These are phyloP conservation scores for Chrysoperla carnea DNA, from an alignment of 1,140 invertebrate genomes.

Conservation along the genomic window DNA sequence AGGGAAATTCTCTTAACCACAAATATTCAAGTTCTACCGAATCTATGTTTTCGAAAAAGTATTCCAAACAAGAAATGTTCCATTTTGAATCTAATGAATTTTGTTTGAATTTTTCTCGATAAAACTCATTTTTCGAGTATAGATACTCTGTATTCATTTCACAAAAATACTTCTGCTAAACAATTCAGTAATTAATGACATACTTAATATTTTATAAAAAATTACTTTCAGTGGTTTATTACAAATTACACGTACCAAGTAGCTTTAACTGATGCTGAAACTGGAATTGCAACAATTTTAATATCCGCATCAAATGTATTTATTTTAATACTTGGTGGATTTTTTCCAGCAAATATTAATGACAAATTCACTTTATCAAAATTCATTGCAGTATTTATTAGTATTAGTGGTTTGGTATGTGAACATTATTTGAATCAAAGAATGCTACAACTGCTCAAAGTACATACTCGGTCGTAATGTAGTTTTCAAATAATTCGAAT, in stretches of 20 bases:
- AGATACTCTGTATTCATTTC: no score
- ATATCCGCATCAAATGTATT: slow-evolving; percentile 73
- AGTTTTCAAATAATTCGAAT: no score
- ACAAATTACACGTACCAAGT: slow-evolving; percentile 69
- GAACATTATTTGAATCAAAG: slow-evolving; percentile 1
- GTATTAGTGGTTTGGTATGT: slow-evolving; percentile 59
- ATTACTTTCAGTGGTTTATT: slow-evolving; percentile 55
- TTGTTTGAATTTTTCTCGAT: no score
- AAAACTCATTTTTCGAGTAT: no score
- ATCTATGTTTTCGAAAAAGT: no score
- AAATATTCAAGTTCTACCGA: no score
- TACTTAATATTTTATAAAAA: neutral
- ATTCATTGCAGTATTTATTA: slow-evolving; percentile 56
- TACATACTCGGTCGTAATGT: no score
- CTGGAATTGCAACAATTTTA: slow-evolving; percentile 59
- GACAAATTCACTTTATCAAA: slow-evolving; percentile 74
- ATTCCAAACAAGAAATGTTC: no score
- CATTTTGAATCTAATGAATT: no score
- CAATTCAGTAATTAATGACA: no score
- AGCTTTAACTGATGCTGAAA: slow-evolving; percentile 54
- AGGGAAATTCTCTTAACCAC: no score
- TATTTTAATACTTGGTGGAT: slow-evolving; percentile 58
- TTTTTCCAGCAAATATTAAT: slow-evolving; percentile 56
- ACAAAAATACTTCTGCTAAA: no score
- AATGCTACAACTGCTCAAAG: neutral